Base-by-base conservation (phyloP, 1,140 invertebrate species). In the Drosophila kanapiae region DNA sequence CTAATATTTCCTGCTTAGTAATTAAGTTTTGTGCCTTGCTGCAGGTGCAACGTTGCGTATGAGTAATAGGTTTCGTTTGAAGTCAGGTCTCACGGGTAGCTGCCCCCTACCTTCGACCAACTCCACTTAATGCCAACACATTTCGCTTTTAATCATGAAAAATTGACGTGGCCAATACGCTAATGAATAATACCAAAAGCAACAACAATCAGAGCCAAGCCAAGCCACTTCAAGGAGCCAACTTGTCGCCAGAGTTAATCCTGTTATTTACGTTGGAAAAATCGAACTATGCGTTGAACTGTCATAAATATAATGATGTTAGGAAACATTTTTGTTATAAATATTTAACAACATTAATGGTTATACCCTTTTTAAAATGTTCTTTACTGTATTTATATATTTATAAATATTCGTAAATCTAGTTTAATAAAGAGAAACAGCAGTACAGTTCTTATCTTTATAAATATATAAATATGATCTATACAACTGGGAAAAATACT, bases 1-100 rank as follows among this genome's bases (percentile, higher is more conserved):
- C 68, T 88, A 80, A 87, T 88, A 88, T 90, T 88, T 88, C 84
- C 84, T 88, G 80, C 80, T 88, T 69, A 72, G 85, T 88, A 84
- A 88, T 88, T 88, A 88, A 84, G 74, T 82, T 75, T 72, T 13
- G 42, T 27, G 43, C 56, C 53, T 37, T 7, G 29, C 58, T 47
- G 49, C 82, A 85, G 82, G 80, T 87, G 84, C 84, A 84, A 81
- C 81, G 27, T 69, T 53, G 72, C 84, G 84, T 87, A 88, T 88
- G 84, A 78, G 80, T 75, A 83, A 88, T 78, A 43, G 18, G 56
- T 33, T 72, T 54, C 60, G 29, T 38, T 48, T 48, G 70, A 57
- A 57, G 51, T 59, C 61, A 54, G 42, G 45, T 69, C 49, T 47
- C 38, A 40, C 48, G 37, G 38, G 29, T 33, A 13, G n/a, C 27